phyloP scores from a whole-genome alignment of 2,888 invertebrate species.

The Acrobasis repandana region DNA sequence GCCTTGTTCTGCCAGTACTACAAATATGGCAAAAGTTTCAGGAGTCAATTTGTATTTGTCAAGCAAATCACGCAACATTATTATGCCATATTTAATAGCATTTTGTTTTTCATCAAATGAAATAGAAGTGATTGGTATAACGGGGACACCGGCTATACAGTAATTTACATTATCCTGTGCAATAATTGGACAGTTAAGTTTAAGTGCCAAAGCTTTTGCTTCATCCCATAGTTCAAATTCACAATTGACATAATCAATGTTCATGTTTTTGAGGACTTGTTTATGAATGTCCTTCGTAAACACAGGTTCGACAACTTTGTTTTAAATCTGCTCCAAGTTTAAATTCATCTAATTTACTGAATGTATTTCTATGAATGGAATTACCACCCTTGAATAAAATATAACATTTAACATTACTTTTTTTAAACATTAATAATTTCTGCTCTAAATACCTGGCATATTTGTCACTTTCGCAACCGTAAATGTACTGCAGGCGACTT shows the following conservation, averaged over 20 bases:
- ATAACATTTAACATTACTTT: conserved; percentile 46
- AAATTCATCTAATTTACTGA: conserved; percentile 18
- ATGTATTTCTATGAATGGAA: conserved; percentile 29
- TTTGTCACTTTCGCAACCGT: conserved; percentile 47
- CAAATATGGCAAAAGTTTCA: conserved; percentile 42
- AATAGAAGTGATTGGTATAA: conserved; percentile 38
- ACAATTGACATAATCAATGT: conserved; percentile 40
- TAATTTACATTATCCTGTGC: conserved; percentile 44
- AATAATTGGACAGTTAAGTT: conserved; percentile 46
- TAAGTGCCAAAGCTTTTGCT: conserved; percentile 47
- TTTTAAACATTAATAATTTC: conserved; percentile 39
- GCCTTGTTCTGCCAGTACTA: conserved; percentile 33
- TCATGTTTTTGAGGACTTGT: conserved; percentile 47
- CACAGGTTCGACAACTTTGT: conserved; percentile 31
- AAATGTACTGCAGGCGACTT: conserved; percentile 31
- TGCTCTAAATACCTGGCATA: conserved; percentile 41
- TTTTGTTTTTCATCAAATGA: conserved; percentile 6
- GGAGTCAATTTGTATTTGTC: conserved; percentile 34
- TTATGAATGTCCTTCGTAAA: conserved; percentile 39
- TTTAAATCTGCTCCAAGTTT: neutral
- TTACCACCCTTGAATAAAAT: conserved; percentile 51
- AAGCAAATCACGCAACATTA: conserved; percentile 37
- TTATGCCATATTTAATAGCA: conserved; percentile 35
- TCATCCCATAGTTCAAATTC: conserved; percentile 42
- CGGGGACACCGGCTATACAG: conserved; percentile 41